A percentile compares a stretch with the other conserved stretches of the same genome.
Conservation (phyloP, 2,888 invertebrate species). For the Spicauda simplicius region DNA sequence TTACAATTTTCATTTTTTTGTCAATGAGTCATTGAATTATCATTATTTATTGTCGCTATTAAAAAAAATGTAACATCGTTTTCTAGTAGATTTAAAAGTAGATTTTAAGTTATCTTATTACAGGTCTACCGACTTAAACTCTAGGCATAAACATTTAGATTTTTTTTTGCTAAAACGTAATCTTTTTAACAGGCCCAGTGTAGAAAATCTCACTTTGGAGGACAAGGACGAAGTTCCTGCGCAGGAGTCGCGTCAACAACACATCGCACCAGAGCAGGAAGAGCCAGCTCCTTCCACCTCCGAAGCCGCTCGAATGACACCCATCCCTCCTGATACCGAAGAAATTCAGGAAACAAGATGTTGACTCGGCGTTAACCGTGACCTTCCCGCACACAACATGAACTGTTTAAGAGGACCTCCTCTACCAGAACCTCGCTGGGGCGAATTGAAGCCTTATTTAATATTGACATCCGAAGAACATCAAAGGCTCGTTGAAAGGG, state of each 20-base stretch:
- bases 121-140: too few species aligned
- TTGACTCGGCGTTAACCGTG: background rate
- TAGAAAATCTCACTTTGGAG: background rate
- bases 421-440: slow-evolving; percentile 16
- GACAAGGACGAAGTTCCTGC: background rate
- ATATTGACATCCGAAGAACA: slow-evolving; percentile 3
- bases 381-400: background rate
- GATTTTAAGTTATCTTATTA: too few species aligned
- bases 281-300: background rate
- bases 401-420: background rate
- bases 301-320: background rate
- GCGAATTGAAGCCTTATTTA: background rate
- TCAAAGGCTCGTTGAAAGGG: background rate
- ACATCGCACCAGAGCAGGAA: background rate
- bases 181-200: background rate
- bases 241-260: background rate
- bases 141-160: too few species aligned
- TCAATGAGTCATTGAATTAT: too few species aligned
- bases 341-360: background rate
- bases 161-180: too few species aligned
- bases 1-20: too few species aligned
- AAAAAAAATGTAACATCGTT: too few species aligned
- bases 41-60: too few species aligned
- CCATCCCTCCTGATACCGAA: background rate
- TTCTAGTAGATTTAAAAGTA: too few species aligned